These are phyloP conservation scores for Spheniscus mendiculus DNA, from an alignment of 2,113 vertebrate species.

Conservation along the genomic window DNA sequence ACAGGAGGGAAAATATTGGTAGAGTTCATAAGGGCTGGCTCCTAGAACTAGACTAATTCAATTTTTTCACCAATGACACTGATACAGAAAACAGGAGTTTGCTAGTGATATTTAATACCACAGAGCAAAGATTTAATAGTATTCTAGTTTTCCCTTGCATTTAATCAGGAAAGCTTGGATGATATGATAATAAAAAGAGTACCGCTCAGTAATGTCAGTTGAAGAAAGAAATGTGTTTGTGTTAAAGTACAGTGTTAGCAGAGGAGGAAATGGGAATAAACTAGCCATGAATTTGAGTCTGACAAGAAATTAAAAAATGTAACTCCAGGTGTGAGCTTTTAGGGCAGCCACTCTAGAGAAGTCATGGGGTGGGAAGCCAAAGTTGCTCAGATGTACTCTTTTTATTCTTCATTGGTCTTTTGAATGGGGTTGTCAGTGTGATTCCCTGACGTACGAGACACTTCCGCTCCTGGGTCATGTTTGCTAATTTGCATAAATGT, in stretches of 20 bases:
- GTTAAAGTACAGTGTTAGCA: neutral
- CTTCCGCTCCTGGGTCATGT: neutral
- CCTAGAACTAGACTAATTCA: neutral
- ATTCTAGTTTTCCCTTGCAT: neutral
- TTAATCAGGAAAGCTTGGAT: neutral
- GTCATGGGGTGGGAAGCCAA: neutral
- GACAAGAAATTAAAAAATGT: neutral
- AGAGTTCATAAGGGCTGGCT: neutral
- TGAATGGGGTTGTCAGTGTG: neutral
- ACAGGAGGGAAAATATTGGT: neutral
- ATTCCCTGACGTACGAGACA: neutral
- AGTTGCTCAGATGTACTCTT: accelerated
- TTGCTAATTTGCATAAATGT: neutral
- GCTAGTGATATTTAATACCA: neutral
- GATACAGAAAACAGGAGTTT: neutral
- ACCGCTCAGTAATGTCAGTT: neutral
- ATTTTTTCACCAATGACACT: neutral
- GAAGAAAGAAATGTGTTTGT: neutral
- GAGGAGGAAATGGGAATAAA: neutral
- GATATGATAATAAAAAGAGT: neutral
- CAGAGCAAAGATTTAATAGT: neutral
- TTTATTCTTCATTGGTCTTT: neutral
- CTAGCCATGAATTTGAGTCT: neutral
- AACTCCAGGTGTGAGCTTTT: neutral
- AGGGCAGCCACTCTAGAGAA: neutral